phyloP scores from a whole-genome alignment of 1,140 invertebrate species.

The Berghia stephanieae region DNA sequence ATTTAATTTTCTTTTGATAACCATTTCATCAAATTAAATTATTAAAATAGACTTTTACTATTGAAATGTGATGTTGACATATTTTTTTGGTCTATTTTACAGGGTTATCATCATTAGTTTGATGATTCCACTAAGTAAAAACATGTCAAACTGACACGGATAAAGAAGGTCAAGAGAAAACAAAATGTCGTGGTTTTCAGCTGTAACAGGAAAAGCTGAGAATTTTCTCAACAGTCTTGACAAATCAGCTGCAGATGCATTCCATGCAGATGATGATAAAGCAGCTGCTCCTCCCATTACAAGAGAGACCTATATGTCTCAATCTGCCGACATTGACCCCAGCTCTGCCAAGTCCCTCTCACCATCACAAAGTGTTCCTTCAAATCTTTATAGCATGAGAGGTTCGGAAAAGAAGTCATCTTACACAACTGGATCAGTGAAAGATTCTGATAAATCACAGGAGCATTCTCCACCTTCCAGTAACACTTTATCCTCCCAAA shows the following conservation, averaged over 20 bases:
- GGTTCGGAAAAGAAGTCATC: not conserved
- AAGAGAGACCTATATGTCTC: slow-evolving; percentile 22
- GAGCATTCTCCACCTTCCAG: slow-evolving; percentile 36
- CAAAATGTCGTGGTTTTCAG: slow-evolving; percentile 85
- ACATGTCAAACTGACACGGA: too few species aligned
- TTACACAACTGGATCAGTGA: slow-evolving; percentile 28
- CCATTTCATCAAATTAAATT: too few species aligned
- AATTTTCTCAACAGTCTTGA: slow-evolving; percentile 86
- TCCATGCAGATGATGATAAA: slow-evolving; percentile 52
- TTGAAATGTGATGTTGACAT: too few species aligned
- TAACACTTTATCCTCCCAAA: slow-evolving; percentile 23
- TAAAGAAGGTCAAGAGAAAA: too few species aligned
- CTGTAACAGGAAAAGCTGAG: slow-evolving; percentile 84
- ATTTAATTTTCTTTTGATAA: too few species aligned
- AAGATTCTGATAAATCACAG: slow-evolving; percentile 5
- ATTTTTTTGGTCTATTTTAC: too few species aligned
- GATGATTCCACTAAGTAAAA: too few species aligned
- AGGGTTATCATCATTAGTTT: too few species aligned
- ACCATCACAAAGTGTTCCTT: slow-evolving; percentile 48
- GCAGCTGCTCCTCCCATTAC: slow-evolving; percentile 16
- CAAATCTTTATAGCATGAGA: slow-evolving; percentile 30
- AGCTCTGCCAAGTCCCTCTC: not conserved
- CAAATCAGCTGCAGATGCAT: slow-evolving; percentile 81
- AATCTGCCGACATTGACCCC: not conserved
- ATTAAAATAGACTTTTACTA: too few species aligned